phyloP scores from a whole-genome alignment of 2,113 vertebrate genomes.

The Panthera uncia region DNA sequence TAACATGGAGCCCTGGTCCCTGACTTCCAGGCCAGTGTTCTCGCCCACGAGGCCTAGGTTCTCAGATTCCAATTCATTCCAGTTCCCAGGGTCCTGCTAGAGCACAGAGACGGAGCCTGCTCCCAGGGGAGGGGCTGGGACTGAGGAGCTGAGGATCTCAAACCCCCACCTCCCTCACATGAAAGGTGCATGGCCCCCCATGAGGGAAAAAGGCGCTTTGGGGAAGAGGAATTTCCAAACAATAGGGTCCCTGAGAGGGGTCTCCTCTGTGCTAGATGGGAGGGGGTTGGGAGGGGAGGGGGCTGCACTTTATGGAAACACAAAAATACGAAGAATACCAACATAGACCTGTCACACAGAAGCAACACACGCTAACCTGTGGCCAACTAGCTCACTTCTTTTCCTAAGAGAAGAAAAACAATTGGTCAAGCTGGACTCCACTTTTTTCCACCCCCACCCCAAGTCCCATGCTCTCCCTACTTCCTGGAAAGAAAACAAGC shows the following conservation, averaged over 20 bases:
- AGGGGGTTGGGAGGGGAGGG: neutral
- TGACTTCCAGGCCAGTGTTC: neutral
- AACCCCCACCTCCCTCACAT: too few relatives aligned
- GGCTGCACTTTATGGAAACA: neutral
- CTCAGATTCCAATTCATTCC: neutral
- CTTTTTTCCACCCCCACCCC: neutral
- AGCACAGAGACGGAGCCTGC: neutral
- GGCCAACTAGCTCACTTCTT: neutral
- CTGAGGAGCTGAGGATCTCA: neutral
- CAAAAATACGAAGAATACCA: neutral
- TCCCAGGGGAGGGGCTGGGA: neutral
- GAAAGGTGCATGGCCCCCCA: neutral
- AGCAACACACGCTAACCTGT: neutral
- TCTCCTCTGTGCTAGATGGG: neutral
- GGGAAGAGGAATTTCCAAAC: neutral
- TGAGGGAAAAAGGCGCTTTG: neutral
- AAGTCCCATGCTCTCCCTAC: neutral
- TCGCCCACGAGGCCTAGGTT: accelerated
- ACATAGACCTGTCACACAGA: neutral
- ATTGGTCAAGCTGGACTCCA: neutral
- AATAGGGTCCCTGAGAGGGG: neutral
- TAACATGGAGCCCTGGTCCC: neutral
- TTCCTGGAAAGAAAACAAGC: neutral
- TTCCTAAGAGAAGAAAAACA: neutral
- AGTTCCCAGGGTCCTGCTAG: neutral